Conservation (phyloP, 2,113 vertebrate genomes). For the Balaenoptera acutorostrata region DNA sequence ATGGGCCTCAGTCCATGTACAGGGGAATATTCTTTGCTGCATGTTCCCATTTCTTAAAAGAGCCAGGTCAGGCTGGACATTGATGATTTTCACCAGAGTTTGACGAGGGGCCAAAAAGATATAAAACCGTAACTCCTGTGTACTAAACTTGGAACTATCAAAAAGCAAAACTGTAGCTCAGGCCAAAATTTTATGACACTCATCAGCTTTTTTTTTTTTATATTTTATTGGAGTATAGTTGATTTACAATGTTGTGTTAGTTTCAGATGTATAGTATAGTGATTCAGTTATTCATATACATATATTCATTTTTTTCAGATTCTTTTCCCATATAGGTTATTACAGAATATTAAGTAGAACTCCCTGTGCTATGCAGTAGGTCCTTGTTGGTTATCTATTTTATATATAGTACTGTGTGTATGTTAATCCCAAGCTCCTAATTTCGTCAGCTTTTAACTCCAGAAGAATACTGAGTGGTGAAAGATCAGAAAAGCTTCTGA, state of each 20-base stretch:
- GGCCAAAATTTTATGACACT: neutral
- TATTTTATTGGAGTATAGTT: neutral
- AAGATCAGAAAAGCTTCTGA: neutral
- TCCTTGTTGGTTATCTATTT: neutral
- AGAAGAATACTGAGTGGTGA: neutral
- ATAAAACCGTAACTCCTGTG: neutral
- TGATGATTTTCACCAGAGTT: neutral
- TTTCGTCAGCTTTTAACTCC: neutral
- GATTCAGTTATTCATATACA: neutral
- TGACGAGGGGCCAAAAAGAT: neutral
- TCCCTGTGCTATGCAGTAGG: neutral
- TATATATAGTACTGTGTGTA: neutral
- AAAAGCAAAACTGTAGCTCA: neutral
- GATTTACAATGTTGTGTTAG: neutral
- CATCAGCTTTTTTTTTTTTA: neutral
- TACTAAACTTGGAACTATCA: neutral
- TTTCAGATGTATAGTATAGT: neutral
- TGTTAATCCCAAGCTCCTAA: neutral
- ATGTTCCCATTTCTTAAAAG: neutral
- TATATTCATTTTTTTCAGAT: neutral
- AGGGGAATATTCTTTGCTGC: neutral
- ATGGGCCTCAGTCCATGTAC: accelerated
- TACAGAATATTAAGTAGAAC: neutral
- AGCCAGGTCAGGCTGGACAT: neutral
- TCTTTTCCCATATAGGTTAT: neutral